These are phyloP conservation scores for Rhinophrynus dorsalis DNA, from an alignment of 2,797 vertebrate species.

Conservation along the genomic window DNA sequence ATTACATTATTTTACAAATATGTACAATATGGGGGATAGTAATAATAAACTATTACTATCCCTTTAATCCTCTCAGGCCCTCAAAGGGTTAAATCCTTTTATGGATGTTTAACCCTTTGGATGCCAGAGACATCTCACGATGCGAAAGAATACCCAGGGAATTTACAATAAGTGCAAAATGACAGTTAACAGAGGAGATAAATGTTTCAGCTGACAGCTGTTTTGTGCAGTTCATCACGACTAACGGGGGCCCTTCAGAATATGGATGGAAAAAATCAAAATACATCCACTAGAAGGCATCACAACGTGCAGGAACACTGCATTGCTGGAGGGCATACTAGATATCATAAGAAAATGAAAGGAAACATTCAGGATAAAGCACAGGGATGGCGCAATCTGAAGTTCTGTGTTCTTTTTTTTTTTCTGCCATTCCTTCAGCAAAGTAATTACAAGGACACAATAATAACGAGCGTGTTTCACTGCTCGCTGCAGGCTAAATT, in stretches of 20 bases:
- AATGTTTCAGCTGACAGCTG: no score
- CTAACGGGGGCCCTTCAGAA: not conserved
- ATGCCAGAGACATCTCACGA: no score
- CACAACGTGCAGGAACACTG: no score
- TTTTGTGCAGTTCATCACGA: no score
- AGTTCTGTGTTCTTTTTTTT: not conserved
- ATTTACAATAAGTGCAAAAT: no score
- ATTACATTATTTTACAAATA: no score
- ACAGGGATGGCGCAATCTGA: not conserved
- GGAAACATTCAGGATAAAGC: not conserved
- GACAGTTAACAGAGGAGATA: not conserved
- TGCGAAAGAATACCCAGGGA: no score
- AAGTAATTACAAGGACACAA: not conserved
- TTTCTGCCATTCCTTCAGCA: not conserved
- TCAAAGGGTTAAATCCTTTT: no score
- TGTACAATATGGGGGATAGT: no score
- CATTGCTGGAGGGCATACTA: not conserved
- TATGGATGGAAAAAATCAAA: slow-evolving; percentile 19
- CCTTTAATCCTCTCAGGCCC: no score
- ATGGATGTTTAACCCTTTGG: not conserved
- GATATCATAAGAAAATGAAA: not conserved
- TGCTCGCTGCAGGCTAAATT: not conserved
- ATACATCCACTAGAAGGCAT: not conserved
- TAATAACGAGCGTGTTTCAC: slow-evolving; percentile 17
- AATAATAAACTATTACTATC: no score